Evolutionary conservation across 2,113 vertebrate genomes (phyloP).

Genomic region (Periophthalmodon schlosseri): DNA sequence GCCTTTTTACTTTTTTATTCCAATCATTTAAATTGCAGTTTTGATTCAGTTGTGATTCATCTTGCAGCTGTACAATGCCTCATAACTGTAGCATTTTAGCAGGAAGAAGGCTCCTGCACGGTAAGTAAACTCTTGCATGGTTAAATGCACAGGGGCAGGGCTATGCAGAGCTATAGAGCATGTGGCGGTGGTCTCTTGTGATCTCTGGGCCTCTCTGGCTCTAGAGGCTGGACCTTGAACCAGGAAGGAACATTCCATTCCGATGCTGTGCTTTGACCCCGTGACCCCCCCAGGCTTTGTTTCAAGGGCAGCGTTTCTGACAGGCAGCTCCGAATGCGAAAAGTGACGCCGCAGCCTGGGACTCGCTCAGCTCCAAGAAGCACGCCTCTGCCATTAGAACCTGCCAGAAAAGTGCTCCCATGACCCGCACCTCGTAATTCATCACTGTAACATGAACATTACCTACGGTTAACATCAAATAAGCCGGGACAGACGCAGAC

Average conservation of each 20-base stretch:
- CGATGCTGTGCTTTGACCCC: slow-evolving; percentile 54
- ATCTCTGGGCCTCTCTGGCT: slow-evolving; percentile 60
- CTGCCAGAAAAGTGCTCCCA: slow-evolving; percentile 49
- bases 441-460: slow-evolving; percentile 47
- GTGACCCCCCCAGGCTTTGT: slow-evolving; percentile 57
- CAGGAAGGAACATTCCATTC: slow-evolving; percentile 73
- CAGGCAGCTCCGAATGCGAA: slow-evolving; percentile 52
- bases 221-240: slow-evolving; percentile 70
- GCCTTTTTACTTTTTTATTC: too few relatives aligned
- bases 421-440: slow-evolving; percentile 57
- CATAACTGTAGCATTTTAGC: background rate
- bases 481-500: slow-evolving; percentile 39
- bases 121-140: slow-evolving; percentile 11
- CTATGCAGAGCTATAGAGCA: slow-evolving; percentile 47
- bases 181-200: slow-evolving; percentile 65
- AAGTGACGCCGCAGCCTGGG: slow-evolving; percentile 17
- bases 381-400: slow-evolving; percentile 53
- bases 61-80: too few relatives aligned
- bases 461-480: slow-evolving; percentile 52
- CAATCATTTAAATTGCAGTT: background rate
- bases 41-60: background rate
- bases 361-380: slow-evolving; percentile 49
- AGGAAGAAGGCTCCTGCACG: background rate
- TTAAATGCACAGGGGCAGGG: slow-evolving; percentile 15
- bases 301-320: slow-evolving; percentile 65